phyloP scores from a whole-genome alignment of 64 coral and sea anemone species.

The Orbicella faveolata region DNA sequence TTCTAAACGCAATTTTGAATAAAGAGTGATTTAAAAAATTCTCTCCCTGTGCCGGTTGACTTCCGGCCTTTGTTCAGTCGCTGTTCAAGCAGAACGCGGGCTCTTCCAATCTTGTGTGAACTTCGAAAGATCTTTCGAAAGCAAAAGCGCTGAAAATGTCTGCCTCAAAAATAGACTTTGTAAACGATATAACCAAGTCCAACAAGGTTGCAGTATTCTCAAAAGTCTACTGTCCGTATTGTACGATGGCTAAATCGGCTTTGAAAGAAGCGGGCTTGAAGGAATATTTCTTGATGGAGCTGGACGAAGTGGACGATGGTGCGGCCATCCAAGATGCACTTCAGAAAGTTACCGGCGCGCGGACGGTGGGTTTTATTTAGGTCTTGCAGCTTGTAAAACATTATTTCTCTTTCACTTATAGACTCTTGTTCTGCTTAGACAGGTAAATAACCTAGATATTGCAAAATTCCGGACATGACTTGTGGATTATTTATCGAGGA shows the following conservation, averaged over 20 bases:
- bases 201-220: constrained; percentile 78
- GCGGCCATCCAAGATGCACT: not conserved
- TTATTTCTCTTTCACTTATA: not conserved
- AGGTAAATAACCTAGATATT: no score
- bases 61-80: not conserved
- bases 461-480: no score
- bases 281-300: constrained; percentile 56
- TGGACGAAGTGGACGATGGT: not conserved
- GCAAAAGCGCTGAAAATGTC: no score
- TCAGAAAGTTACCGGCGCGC: not conserved
- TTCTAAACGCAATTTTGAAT: no score
- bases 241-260: constrained; percentile 49
- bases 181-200: not conserved
- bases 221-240: constrained; percentile 70
- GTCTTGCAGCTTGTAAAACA: not conserved
- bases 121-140: no score
- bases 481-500: no score
- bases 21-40: no score
- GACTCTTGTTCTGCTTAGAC: no score
- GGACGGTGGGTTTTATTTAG: not conserved
- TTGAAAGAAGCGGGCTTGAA: constrained; percentile 53
- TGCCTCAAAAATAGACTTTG: not conserved
- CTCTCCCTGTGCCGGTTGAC: no score
- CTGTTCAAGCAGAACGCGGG: not conserved
- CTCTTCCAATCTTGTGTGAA: not conserved